These are phyloP conservation scores for Phocides pigmalion DNA, from an alignment of 1,140 invertebrate species.

Conservation along the genomic window DNA sequence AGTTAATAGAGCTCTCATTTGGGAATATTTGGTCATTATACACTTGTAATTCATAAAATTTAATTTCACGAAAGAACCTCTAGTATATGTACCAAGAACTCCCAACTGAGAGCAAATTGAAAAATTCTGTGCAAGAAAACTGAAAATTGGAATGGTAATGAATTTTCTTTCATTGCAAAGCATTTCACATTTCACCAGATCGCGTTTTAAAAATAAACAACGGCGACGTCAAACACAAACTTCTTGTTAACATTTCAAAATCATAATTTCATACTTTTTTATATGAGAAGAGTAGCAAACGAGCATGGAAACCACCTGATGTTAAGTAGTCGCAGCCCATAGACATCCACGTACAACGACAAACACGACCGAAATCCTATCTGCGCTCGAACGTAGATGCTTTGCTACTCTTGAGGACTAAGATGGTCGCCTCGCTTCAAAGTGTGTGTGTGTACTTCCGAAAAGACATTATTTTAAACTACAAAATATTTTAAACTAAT, in stretches of 20 bases:
- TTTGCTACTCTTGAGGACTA: no score
- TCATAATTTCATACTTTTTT: no score
- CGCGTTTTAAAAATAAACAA: neutral
- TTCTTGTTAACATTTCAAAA: constrained; percentile 14
- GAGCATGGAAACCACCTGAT: no score
- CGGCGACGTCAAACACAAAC: neutral
- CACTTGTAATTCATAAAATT: neutral
- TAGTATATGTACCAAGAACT: neutral
- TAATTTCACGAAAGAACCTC: neutral
- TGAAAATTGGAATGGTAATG: neutral
- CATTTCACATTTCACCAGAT: constrained; percentile 1
- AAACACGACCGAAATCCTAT: no score
- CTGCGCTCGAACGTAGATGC: no score
- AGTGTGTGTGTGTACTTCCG: no score
- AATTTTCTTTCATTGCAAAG: constrained; percentile 6
- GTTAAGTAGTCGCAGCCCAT: no score
- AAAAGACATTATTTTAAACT: no score
- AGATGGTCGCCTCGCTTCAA: no score
- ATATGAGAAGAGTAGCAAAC: no score
- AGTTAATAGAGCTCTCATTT: neutral
- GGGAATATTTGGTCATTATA: neutral
- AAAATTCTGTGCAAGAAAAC: constrained; percentile 4
- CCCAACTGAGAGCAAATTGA: constrained; percentile 3
- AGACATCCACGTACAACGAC: no score
- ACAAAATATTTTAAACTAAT: no score